These are phyloP conservation scores for Branchellion lobata DNA, from an alignment of 2,888 invertebrate genomes.

Conservation along the genomic window DNA sequence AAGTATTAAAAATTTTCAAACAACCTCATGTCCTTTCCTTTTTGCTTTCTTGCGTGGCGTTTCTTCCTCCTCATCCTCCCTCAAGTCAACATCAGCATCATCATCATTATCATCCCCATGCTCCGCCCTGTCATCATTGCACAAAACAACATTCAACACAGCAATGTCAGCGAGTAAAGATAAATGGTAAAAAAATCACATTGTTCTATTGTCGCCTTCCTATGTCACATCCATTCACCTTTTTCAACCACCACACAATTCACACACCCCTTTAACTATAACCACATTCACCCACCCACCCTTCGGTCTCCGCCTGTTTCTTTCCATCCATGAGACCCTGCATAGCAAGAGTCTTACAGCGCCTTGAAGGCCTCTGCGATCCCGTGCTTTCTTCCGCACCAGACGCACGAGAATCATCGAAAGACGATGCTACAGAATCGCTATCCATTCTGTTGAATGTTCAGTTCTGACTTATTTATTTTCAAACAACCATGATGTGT, in stretches of 20 bases:
- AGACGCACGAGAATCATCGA: background rate
- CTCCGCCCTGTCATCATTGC: background rate
- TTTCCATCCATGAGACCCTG: background rate
- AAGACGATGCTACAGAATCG: background rate
- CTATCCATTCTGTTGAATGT: background rate
- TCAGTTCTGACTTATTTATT: background rate
- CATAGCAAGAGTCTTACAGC: slow-evolving; percentile 7
- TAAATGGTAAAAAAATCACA: no score
- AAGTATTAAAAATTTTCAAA: background rate
- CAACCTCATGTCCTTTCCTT: background rate
- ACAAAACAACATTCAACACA: background rate
- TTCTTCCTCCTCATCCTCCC: slow-evolving; percentile 18
- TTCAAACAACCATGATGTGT: no score
- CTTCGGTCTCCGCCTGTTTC: background rate
- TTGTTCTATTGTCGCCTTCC: no score
- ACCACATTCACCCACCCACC: background rate
- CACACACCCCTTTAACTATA: no score
- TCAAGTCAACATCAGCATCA: background rate
- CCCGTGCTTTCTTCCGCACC: background rate
- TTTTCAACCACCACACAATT: no score
- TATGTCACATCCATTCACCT: no score
- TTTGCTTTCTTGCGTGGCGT: slow-evolving; percentile 29
- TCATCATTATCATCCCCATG: background rate
- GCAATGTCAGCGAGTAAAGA: no score
- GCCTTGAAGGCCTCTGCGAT: background rate